Evolutionary conservation across 2,113 vertebrate species (phyloP).

Genomic region (Platysteira castanea): DNA sequence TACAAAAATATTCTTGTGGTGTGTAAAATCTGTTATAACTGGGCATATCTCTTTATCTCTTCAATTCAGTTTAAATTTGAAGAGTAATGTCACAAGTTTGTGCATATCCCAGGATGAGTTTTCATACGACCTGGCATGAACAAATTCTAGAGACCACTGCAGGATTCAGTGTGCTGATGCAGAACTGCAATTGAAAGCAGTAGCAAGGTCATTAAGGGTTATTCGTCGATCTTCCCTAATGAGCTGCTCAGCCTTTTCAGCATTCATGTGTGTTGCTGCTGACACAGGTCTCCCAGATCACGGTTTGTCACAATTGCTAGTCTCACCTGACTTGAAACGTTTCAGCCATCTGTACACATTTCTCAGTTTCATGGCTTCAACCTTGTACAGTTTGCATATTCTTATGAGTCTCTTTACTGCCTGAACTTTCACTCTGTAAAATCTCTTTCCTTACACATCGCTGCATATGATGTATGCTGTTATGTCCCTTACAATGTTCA

Average conservation of each 20-base stretch:
- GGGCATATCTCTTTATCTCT: neutral
- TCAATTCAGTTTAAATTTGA: neutral
- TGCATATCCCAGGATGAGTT: neutral
- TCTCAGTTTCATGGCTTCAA: constrained; percentile 46
- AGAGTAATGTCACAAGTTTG: neutral
- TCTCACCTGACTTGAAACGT: constrained; percentile 59
- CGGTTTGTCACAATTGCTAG: constrained; percentile 57
- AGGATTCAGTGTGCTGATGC: neutral
- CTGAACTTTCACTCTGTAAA: neutral
- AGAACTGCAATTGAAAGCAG: constrained; percentile 26
- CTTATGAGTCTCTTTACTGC: neutral
- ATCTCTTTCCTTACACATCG: neutral
- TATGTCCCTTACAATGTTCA: neutral
- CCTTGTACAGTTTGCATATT: constrained; percentile 4
- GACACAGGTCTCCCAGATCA: constrained; percentile 58
- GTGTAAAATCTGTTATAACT: neutral
- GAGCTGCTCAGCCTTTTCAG: constrained; percentile 58
- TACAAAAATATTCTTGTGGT: neutral
- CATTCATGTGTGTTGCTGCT: constrained; percentile 52
- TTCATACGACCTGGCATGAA: neutral
- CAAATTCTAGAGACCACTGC: neutral
- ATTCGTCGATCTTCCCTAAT: constrained; percentile 47
- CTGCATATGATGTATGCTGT: neutral
- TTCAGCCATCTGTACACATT: constrained; percentile 62
- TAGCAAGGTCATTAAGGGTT: constrained; percentile 52